Evolutionary conservation across 2,797 vertebrate genomes (phyloP), one percentile per base, ranked within the genome.

Genomic region (Manis javanica): DNA sequence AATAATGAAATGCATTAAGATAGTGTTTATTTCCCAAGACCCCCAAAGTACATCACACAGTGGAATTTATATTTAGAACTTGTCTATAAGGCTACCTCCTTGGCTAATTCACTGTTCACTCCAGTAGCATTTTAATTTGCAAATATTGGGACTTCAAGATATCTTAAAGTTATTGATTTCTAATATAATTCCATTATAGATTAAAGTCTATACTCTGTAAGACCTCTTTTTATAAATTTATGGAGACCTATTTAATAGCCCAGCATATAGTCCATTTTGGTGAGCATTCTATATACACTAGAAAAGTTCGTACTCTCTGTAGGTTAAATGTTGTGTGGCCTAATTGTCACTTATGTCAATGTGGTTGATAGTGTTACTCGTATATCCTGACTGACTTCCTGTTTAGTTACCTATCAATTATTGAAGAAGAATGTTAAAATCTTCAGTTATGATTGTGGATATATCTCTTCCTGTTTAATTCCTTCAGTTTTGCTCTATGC

Each of bases 1-100:
- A 90, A 94, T 95, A 90, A 83, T 88, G 61, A 81, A 79, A 94
- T 72, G 5, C 57, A 85, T 57, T 94, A 79, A 95, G 91, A 95
- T 34, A 88, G 24, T 12, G 16, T 81, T 89, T 92, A 51, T 95
- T 74, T 96, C 69, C 24, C 7, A 90, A 96, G 95, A 66, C 49
- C 66, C 51, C 63, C 46, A 46, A 57, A 53, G 68, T 55, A 78
- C 11, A 42, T 78, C 15, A 51, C 55, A 72, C 21, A 57, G 59
- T 78, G 39, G n/a, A 91, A 72, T 79, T 37, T 86, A 69, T 77
- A 61, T 95, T 96, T 96, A 93, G 66, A 81, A 87, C 2, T 34
- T 92, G 14, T 87, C 63, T 71, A 42, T 81, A 87, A 95, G 61
- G 39, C 7, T 42, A 87, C 4, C 74, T 88, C 71, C 69, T 84